These are phyloP conservation scores for Micrasema longulum DNA, from an alignment of 1,140 invertebrate species.

Conservation along the genomic window DNA sequence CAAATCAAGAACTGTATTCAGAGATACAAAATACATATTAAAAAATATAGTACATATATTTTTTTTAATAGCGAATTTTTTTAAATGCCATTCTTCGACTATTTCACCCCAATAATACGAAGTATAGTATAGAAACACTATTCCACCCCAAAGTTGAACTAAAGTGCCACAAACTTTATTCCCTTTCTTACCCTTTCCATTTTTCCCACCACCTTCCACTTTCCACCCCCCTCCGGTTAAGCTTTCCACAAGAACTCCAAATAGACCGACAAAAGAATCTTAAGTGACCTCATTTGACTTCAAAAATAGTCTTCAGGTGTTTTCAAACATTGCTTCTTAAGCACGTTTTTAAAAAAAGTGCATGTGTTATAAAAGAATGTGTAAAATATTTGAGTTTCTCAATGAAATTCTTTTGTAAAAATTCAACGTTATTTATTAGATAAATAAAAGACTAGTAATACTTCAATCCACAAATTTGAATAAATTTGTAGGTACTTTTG, in stretches of 20 bases:
- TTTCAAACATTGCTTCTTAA: neutral
- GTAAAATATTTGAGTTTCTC: neutral
- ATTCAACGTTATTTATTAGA: neutral
- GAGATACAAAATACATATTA: too few relatives aligned
- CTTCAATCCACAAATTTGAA: too few relatives aligned
- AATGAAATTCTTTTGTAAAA: neutral
- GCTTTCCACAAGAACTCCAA: constrained; percentile 22
- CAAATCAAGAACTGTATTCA: too few relatives aligned
- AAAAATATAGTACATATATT: too few relatives aligned
- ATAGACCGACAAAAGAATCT: constrained; percentile 32
- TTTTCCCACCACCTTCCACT: neutral
- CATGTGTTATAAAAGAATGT: neutral
- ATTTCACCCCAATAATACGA: too few relatives aligned
- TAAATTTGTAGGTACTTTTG: neutral
- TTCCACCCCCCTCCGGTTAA: constrained; percentile 7
- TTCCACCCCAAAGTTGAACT: too few relatives aligned
- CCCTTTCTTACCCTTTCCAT: neutral
- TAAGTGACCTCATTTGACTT: constrained; percentile 35
- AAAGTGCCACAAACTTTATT: constrained; percentile 30
- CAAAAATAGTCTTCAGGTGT: neutral
- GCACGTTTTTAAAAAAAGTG: neutral
- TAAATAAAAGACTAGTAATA: too few relatives aligned
- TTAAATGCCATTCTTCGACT: too few relatives aligned
- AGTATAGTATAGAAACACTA: too few relatives aligned
- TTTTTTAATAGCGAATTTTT: too few relatives aligned